Conservation (phyloP, 2,113 vertebrate species). For the Aegypius monachus region DNA sequence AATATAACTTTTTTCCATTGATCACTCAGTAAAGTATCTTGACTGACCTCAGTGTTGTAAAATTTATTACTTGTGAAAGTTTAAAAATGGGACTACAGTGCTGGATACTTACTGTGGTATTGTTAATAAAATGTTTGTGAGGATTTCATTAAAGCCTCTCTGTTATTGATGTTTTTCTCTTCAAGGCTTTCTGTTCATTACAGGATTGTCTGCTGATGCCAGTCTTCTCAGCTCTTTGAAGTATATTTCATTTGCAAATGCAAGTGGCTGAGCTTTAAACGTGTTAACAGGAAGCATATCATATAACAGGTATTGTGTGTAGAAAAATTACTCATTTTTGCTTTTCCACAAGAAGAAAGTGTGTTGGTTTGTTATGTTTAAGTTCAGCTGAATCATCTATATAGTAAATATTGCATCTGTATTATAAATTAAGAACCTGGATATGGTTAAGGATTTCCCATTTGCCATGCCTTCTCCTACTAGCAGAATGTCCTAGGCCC, state of each 20-base stretch:
- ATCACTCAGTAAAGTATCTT: neutral
- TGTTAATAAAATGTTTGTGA: neutral
- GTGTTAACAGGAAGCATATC: neutral
- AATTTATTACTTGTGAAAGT: neutral
- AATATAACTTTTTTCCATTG: neutral
- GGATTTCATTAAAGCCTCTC: conserved; percentile 29
- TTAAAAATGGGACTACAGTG: neutral
- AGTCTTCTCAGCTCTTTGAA: conserved; percentile 77
- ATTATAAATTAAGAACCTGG: neutral
- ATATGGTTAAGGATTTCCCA: neutral
- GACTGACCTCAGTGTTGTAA: neutral
- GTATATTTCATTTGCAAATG: conserved; percentile 81
- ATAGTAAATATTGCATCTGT: neutral
- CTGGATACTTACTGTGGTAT: neutral
- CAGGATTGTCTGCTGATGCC: conserved; percentile 79
- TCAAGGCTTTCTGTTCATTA: conserved; percentile 78
- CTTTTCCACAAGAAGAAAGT: neutral
- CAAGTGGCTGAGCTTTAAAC: conserved; percentile 73
- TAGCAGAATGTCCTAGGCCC: neutral
- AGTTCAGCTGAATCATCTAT: neutral
- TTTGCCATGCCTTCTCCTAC: neutral
- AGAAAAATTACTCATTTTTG: neutral
- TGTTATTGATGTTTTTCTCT: conserved; percentile 22
- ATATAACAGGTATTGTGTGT: neutral
- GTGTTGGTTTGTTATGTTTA: neutral